A percentile compares a stretch with the other conserved stretches of the same genome.
These are phyloP conservation scores for Tamandua tetradactyla DNA, from an alignment of 2,797 vertebrate species.

Conservation along the genomic window DNA sequence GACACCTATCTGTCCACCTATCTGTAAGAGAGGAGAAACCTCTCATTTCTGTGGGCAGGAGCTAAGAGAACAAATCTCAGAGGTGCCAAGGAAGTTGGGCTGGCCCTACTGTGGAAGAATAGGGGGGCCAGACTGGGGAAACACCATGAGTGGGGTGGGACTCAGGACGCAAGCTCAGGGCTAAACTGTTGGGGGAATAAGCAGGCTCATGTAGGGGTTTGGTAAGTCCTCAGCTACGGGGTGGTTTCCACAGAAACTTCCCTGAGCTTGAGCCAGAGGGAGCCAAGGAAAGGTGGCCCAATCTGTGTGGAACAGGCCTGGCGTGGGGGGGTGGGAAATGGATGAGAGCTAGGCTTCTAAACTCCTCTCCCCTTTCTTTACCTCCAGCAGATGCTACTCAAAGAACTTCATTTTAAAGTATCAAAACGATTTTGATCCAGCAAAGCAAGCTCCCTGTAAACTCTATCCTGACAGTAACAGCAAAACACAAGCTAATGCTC, in stretches of 20 bases:
- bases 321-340: neutral
- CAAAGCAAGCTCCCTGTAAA: neutral
- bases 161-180: neutral
- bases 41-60: neutral
- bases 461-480: neutral
- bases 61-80: neutral
- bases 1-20: neutral
- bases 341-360: neutral
- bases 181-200: neutral
- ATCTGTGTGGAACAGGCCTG: neutral
- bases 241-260: neutral
- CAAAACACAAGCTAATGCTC: neutral
- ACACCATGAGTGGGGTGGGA: neutral
- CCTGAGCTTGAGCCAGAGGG: neutral
- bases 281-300: neutral
- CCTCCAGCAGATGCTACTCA: neutral
- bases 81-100: neutral
- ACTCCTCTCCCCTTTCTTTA: neutral
- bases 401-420: neutral
- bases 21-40: neutral
- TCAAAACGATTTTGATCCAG: neutral
- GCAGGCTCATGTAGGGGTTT: slow-evolving; percentile 12
- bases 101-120: neutral
- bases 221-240: neutral
- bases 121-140: neutral